phyloP scores from a whole-genome alignment of 2,888 invertebrate genomes.

The Leucophora obtusa region DNA sequence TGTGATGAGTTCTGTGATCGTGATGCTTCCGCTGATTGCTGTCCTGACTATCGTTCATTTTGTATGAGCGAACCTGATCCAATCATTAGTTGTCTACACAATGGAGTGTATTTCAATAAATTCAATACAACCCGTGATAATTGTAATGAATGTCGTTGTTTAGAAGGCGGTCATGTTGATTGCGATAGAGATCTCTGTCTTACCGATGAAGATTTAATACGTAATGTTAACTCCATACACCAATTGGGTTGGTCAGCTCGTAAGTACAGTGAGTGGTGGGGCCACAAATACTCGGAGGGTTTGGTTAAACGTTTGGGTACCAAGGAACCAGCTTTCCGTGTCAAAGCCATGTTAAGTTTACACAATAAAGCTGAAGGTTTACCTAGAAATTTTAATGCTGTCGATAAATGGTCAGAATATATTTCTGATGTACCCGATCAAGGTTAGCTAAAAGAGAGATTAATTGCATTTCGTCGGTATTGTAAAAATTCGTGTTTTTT shows the following conservation, averaged over 20 bases:
- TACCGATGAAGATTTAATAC: slow-evolving; percentile 84
- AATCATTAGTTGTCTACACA: slow-evolving; percentile 78
- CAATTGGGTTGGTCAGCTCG: slow-evolving; percentile 86
- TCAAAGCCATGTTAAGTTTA: slow-evolving; percentile 76
- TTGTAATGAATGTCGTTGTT: slow-evolving; percentile 87
- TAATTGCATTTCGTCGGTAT: not conserved
- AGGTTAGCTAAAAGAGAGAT: slow-evolving; percentile 80
- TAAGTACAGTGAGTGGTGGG: slow-evolving; percentile 92
- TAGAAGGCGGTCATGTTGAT: slow-evolving; percentile 72
- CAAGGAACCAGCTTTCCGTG: slow-evolving; percentile 76
- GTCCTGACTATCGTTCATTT: slow-evolving; percentile 91
- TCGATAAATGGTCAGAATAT: slow-evolving; percentile 85
- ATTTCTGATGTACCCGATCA: slow-evolving; percentile 87
- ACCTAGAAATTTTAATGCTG: slow-evolving; percentile 87
- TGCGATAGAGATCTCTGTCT: slow-evolving; percentile 88
- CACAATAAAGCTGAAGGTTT: slow-evolving; percentile 77
- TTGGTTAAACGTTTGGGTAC: slow-evolving; percentile 86
- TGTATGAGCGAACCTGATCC: slow-evolving; percentile 81
- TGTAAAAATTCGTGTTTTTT: not conserved
- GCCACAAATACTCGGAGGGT: slow-evolving; percentile 89
- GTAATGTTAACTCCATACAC: slow-evolving; percentile 82
- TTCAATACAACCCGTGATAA: slow-evolving; percentile 81
- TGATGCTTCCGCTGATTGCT: slow-evolving; percentile 87
- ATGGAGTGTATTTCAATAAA: slow-evolving; percentile 80
- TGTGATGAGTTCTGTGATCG: slow-evolving; percentile 96